Base-by-base conservation (phyloP, 2,797 vertebrate species). In the Neomorphus geoffroyi region DNA sequence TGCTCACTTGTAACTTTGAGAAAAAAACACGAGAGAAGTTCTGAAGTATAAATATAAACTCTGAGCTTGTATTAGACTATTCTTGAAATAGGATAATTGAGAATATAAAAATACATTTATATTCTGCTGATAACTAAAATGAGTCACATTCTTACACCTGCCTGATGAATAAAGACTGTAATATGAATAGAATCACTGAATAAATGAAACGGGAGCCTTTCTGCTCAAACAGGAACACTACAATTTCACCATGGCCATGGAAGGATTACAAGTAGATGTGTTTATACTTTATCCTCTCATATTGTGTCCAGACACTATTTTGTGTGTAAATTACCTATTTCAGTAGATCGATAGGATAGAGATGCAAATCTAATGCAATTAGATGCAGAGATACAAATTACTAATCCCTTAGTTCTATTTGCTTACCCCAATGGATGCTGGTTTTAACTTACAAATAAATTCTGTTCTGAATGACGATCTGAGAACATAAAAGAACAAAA, bases 291-390 rank as follows among this genome's bases (percentile, higher is more conserved):
- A 94, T 90, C 77, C 70, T 90, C 88, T 94, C 90, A 66, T 90
- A 92, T 86, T 72, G 51, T 92, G 83, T 94, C 62, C 94, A 95
- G 88, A 84, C 90, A 81, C 58, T 86, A 56, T 94, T 92, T 94
- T 75, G 88, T 92, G 88, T 79, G 58, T 94, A 95, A 94, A 93
- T 90, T 90, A 93, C 71, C 93, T 92, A 90, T 96, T 94, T 88
- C 80, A 79, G 66, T 84, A 93, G 86, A 96, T 90, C 18, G n/a
- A 6, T 88, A 94, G 81, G 23, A 92, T 35, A 92, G 88, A 95
- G 86, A 94, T 88, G 90, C 58, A 96, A 95, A 95, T 96, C 89
- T 92, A 95, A 95, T 77, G 87, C 89, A 96, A 93, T 94, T 91
- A 96, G 89, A 92, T 92, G 91, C 88, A 86, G 90, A 94, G 51